Evolutionary conservation across 1,140 invertebrate species (phyloP), one percentile per base, ranked within the genome.

Genomic region (Potamilus streckersoni): DNA sequence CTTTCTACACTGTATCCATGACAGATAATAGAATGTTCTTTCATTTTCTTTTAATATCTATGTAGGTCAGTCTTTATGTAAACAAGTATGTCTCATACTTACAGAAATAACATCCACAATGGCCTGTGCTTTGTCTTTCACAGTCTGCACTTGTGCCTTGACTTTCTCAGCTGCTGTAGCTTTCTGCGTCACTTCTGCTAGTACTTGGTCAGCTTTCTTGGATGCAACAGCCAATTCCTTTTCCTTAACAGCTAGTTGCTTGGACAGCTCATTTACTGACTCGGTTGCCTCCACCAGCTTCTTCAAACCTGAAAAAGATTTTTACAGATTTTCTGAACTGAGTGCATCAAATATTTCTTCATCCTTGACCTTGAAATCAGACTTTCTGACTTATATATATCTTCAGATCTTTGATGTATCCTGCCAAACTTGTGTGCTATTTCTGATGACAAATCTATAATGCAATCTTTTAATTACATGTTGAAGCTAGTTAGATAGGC

Each of bases 111-210:
- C 94, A 61, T 94, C 94, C 1, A 99, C 97, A 66, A 99, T 92
- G 31, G 92, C 93, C 89, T 98, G 96, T 12, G 97, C 97, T 88
- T 97, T 97, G 88, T 98, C 96, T 90, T 98, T 98, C 0, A 98
- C 97, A 84, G 94, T 95, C 89, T 96, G 94, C 20, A 98, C 96
- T 91, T 97, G 95, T 90, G 97, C 96, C 88, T 98, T 98, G 27
- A 98, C 96, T 63, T 94, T 94, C 91, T 99, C 97, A 13, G 97
- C 97, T 89, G 98, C 96, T 92, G 94, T 94, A 27, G 97, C 97
- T 85, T 96, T 92, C 84, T 96, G 94, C 8, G 96, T 95, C 2
- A 99, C 97, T 91, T 89, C 87, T 17, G 84, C 80, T 70, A 91
- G 77, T 61, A 92, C 91, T 71, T 93, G 93, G 88, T 97, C 97